These are phyloP conservation scores for Halcyon smyrnensis DNA, from an alignment of 2,797 vertebrate species.

Conservation along the genomic window DNA sequence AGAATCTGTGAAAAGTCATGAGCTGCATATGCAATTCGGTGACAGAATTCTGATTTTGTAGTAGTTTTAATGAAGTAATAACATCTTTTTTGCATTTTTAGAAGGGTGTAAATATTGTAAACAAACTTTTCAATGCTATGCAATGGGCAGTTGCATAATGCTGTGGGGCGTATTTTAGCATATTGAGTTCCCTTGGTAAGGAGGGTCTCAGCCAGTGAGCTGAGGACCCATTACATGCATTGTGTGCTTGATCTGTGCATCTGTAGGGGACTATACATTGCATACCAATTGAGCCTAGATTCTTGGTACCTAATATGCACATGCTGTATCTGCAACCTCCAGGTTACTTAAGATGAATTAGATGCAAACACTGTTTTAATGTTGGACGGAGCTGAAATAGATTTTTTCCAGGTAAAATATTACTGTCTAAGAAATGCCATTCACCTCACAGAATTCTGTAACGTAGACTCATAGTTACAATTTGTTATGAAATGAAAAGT, in stretches of 20 bases:
- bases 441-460: not conserved
- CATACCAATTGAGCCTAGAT: not conserved
- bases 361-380: not conserved
- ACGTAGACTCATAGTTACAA: not conserved
- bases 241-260: not conserved
- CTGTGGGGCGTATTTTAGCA: not conserved
- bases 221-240: fast-evolving
- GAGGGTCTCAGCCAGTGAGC: not conserved
- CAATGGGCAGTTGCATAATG: not conserved
- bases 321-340: not conserved
- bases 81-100: not conserved
- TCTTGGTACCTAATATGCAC: not conserved
- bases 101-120: not conserved
- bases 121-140: not conserved
- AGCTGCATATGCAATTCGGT: not conserved
- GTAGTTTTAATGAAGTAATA: not conserved
- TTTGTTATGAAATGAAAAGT: not conserved
- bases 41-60: not conserved
- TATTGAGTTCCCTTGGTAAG: not conserved
- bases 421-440: not conserved
- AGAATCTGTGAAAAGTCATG: not conserved
- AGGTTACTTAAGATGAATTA: not conserved
- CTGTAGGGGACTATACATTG: not conserved
- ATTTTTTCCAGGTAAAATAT: not conserved
- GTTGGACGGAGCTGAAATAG: not conserved